Percentiles rank a stretch among this genome's conserved stretches.
These are phyloP conservation scores for Parnassius orleans DNA, from an alignment of 2,888 invertebrate genomes.

Conservation along the genomic window DNA sequence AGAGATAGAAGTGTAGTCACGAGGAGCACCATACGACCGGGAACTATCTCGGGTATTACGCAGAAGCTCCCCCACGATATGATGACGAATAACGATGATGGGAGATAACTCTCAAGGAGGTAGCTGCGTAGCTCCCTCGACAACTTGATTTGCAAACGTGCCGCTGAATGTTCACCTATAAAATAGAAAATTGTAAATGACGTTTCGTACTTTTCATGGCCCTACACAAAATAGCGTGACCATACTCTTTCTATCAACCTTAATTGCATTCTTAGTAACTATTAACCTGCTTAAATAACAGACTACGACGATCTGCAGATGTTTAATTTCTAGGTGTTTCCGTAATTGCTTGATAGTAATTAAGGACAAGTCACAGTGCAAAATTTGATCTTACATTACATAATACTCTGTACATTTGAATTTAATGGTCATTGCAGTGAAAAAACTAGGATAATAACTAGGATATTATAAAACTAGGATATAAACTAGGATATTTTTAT, in stretches of 20 bases:
- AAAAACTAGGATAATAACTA: no score
- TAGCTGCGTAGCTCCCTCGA: conserved; percentile 83
- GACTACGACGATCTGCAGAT: conserved; percentile 31
- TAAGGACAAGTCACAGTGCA: neutral
- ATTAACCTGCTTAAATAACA: conserved; percentile 20
- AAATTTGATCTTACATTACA: no score
- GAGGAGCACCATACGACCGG: conserved; percentile 83
- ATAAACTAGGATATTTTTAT: no score
- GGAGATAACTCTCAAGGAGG: conserved; percentile 83
- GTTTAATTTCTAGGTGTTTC: conserved; percentile 18
- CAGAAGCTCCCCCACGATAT: conserved; percentile 86
- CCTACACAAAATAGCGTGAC: conserved; percentile 12
- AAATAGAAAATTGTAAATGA: conserved; percentile 26
- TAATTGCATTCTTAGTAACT: conserved; percentile 30
- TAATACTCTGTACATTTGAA: no score
- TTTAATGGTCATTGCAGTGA: no score
- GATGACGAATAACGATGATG: conserved; percentile 83
- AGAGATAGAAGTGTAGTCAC: conserved; percentile 83
- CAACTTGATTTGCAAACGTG: conserved; percentile 81
- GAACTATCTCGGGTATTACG: conserved; percentile 84
- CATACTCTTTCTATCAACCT: conserved; percentile 24
- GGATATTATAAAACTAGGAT: no score
- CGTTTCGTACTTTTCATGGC: neutral
- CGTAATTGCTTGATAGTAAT: conserved; percentile 19
- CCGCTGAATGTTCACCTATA: conserved; percentile 82